Conservation (phyloP, 2,797 vertebrate species). For the Coendou prehensilis region DNA sequence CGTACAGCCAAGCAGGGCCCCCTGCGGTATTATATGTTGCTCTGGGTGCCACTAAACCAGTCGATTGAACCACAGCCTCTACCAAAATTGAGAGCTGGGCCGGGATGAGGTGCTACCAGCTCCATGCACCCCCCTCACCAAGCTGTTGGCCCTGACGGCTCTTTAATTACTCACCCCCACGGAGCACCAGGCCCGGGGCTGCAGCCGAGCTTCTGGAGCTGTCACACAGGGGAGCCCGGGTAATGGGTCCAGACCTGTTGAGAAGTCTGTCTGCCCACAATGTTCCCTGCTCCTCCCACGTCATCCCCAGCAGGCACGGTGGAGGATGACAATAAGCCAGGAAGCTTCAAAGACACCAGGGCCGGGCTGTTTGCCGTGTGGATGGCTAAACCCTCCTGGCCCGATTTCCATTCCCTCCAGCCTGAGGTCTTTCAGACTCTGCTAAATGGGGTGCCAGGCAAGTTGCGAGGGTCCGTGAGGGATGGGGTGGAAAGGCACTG, state of each 20-base stretch:
- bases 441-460: background rate
- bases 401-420: background rate
- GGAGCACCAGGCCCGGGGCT: slow-evolving; percentile 55
- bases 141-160: slow-evolving; percentile 56
- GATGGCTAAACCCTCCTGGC: background rate
- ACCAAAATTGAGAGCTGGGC: slow-evolving; percentile 40
- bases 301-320: background rate
- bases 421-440: background rate
- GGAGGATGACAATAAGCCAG: slow-evolving; percentile 17
- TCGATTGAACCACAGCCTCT: background rate
- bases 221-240: slow-evolving; percentile 17
- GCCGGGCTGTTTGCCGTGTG: background rate
- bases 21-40: background rate
- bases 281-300: slow-evolving; percentile 74
- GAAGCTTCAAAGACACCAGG: slow-evolving; percentile 20
- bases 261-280: slow-evolving; percentile 75
- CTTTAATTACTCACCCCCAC: slow-evolving; percentile 76
- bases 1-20: background rate
- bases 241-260: slow-evolving; percentile 79
- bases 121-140: background rate
- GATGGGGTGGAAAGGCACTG: accelerated
- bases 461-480: background rate
- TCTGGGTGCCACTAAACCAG: background rate
- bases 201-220: slow-evolving; percentile 64
- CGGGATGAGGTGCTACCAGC: background rate